Conservation (phyloP, 2,888 invertebrate species). For the Diarsia brunnea region DNA sequence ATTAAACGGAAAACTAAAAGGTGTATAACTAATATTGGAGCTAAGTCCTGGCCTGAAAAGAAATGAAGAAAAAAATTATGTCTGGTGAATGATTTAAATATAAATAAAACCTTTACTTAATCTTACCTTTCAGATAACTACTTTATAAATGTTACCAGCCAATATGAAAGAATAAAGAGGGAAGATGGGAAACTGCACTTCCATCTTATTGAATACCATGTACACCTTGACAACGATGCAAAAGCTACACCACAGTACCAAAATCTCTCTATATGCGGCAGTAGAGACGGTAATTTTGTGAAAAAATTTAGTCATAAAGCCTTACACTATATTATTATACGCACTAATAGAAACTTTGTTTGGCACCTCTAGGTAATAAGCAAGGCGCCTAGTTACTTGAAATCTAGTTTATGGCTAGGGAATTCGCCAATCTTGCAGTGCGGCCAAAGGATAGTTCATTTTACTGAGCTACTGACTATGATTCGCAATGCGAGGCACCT, state of each 20-base stretch:
- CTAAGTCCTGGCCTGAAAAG: too few species aligned
- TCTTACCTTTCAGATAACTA: conserved; percentile 46
- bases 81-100: too few species aligned
- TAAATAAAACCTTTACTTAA: not conserved
- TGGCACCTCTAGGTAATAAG: too few species aligned
- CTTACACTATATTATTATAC: not conserved
- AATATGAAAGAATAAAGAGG: conserved; percentile 21
- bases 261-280: conserved; percentile 67
- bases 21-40: too few species aligned
- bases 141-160: conserved; percentile 19
- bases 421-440: not conserved
- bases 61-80: too few species aligned
- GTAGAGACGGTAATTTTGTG: conserved; percentile 60
- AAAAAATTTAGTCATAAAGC: not conserved
- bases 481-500: not conserved
- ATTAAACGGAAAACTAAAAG: too few species aligned
- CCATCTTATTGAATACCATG: conserved; percentile 63
- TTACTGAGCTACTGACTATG: not conserved
- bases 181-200: conserved; percentile 47
- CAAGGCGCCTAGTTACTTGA: not conserved
- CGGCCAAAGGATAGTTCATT: not conserved
- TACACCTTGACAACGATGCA: conserved; percentile 46
- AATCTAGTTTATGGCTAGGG: not conserved
- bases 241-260: conserved; percentile 54
- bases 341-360: not conserved